phyloP scores from a whole-genome alignment of 2,113 vertebrate genomes.

The Anhinga rufa region DNA sequence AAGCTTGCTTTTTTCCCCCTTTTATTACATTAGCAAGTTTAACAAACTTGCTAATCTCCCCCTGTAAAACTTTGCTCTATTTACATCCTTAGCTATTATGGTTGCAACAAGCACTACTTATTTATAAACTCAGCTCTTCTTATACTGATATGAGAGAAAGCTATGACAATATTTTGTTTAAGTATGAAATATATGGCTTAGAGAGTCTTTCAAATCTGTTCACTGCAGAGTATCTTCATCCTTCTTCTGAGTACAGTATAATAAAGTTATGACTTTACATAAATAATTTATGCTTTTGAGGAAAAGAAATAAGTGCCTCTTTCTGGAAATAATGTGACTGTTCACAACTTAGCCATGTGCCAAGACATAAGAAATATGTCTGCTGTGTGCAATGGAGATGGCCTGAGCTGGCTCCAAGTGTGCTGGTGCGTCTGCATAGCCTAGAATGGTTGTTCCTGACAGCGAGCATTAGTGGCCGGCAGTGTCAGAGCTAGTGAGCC shows the following conservation, averaged over 20 bases:
- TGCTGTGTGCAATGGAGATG: background rate
- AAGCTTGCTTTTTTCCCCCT: background rate
- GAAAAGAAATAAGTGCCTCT: background rate
- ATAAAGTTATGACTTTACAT: background rate
- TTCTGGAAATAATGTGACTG: background rate
- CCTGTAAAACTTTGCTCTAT: background rate
- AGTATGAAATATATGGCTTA: background rate
- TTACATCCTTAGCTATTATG: background rate
- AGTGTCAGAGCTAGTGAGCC: background rate
- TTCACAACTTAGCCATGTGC: background rate
- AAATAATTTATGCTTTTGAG: background rate
- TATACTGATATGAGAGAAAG: background rate
- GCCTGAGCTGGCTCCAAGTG: background rate
- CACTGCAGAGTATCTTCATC: background rate
- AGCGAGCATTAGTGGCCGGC: background rate
- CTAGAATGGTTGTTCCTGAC: background rate
- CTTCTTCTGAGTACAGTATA: background rate
- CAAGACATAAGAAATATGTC: background rate
- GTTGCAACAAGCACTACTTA: background rate
- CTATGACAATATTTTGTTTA: background rate
- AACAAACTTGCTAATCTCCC: background rate
- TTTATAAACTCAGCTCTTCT: background rate
- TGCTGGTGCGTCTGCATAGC: background rate
- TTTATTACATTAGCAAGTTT: background rate
- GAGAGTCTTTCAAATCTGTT: background rate